Base-by-base conservation (phyloP, 2,888 invertebrate genomes). In the Heliothis peltigera region DNA sequence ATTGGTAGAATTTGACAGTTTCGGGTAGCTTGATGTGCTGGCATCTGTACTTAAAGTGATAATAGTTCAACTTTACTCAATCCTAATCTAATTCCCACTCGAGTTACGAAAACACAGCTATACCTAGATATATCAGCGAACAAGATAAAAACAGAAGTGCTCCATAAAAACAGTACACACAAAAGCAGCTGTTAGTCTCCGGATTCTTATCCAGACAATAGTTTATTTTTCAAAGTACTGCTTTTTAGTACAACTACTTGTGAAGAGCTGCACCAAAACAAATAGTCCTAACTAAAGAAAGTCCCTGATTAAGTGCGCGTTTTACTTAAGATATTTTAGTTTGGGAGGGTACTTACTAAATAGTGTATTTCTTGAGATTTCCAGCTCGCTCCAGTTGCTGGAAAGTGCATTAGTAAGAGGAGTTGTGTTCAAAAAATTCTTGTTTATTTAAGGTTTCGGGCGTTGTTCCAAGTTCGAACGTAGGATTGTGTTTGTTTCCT, bases 321-420 rank as follows among this genome's bases (percentile, higher is more conserved):
- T 79, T 64, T 69, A 77, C 79, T 79, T 79, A 76, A 72, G 69
- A 72, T 55, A 67, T 69, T 62, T 65, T 39, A 62, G 63, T 72
- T 76, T 52, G 35, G 59, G 43, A 32, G 54, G 57, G 62, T 66
- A 46, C 21, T 48, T 44, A 43, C 17, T 70, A 17, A 7, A 15
- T 22, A n/a, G 56, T 59, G 51, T 70, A 60, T 75, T 75, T 63
- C 39, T 44, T 60, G 64, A 63, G 54, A 58, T 55, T 58, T 62
- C 18, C n/a, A 74, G 46, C 54, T 43, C 58, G 57, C 49, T 55
- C 19, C 19, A 42, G 15, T 39, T 56, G 32, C 59, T 59, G 52
- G 6, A 43, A 54, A 70, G 42, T 64, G 63, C 55, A 59, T 55
- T 55, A 52, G 69, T 42, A 17, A 21, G 35, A 28, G 39, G 22